phyloP scores from a whole-genome alignment of 2,888 invertebrate genomes.

The Adelognathus sp. region DNA sequence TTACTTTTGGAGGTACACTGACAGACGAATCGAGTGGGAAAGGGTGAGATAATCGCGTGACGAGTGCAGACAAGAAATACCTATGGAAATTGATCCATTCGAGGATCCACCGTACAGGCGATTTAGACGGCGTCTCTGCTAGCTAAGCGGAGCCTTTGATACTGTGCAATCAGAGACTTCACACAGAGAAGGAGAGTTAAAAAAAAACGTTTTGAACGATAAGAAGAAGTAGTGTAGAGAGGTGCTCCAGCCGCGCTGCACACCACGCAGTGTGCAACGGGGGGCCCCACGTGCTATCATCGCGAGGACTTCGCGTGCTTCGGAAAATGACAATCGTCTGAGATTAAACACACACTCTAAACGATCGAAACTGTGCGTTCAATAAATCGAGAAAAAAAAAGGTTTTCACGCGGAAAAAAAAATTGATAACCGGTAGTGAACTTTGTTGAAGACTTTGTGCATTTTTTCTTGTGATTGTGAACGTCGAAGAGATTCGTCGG shows the following conservation, averaged over 20 bases:
- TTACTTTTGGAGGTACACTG: no score
- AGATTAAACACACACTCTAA: background rate
- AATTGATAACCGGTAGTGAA: slow-evolving; percentile 3
- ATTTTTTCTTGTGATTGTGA: slow-evolving; percentile 33
- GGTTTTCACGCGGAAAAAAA: background rate
- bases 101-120: slow-evolving; percentile 77
- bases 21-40: background rate
- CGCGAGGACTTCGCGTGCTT: slow-evolving; percentile 22
- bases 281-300: slow-evolving; percentile 47
- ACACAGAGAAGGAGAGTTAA: no score
- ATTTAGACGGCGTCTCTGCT: slow-evolving; percentile 71
- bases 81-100: slow-evolving; percentile 78
- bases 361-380: background rate
- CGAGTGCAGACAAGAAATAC: slow-evolving; percentile 58
- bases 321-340: slow-evolving; percentile 36
- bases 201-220: background rate
- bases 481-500: background rate
- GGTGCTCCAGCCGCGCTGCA: slow-evolving; percentile 15
- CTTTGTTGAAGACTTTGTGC: background rate
- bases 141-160: background rate
- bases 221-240: background rate
- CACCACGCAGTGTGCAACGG: background rate
- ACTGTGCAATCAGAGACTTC: no score
- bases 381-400: background rate
- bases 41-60: slow-evolving; percentile 5